These are phyloP conservation scores for Tupaia chinensis DNA, from an alignment of 2,113 vertebrate species.

Conservation along the genomic window DNA sequence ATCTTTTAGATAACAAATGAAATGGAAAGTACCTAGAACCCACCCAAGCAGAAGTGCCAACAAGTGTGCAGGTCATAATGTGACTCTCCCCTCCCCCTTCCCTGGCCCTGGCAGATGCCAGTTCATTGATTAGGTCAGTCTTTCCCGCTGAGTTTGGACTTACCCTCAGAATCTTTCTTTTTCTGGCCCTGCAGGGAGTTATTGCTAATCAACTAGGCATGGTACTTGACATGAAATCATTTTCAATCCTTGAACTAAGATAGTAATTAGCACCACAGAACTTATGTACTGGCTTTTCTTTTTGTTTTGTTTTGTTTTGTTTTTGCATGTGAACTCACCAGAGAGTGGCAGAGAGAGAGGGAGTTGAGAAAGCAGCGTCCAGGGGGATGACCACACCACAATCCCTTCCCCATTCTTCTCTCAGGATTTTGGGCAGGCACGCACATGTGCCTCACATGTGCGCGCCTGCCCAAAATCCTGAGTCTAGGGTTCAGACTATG, in stretches of 20 bases:
- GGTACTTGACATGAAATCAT: background rate
- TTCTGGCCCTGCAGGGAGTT: background rate
- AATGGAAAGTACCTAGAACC: background rate
- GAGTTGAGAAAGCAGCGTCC: no score
- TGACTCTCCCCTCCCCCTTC: background rate
- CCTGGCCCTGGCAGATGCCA: background rate
- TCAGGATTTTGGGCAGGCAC: no score
- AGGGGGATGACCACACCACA: no score
- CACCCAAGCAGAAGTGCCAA: background rate
- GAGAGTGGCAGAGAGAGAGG: no score
- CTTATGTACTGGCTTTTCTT: conserved; percentile 9
- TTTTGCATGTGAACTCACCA: no score
- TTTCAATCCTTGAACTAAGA: background rate
- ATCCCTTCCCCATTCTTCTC: no score
- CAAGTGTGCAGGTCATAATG: background rate
- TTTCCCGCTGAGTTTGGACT: background rate
- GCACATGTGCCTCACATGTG: no score
- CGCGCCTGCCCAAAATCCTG: no score
- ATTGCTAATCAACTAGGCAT: background rate
- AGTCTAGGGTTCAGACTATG: no score
- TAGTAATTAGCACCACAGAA: background rate
- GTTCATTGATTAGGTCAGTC: background rate
- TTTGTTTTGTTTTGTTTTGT: no score
- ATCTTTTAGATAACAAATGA: conserved; percentile 2
- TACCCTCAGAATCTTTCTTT: background rate